These are phyloP conservation scores for Dendrolimus punctatus DNA, from an alignment of 1,140 invertebrate genomes.

Conservation along the genomic window DNA sequence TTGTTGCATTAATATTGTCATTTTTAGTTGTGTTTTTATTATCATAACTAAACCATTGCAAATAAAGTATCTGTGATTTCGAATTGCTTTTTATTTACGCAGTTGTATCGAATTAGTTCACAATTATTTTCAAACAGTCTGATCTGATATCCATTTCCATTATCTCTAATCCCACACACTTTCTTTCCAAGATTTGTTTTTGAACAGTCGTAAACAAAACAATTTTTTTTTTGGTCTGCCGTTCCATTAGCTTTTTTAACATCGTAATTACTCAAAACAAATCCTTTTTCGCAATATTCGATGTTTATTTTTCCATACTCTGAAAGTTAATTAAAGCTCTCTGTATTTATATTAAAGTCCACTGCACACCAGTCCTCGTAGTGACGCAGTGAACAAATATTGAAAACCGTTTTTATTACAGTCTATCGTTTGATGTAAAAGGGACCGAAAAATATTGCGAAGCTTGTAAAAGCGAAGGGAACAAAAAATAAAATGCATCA, in stretches of 20 bases:
- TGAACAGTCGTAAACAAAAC: conserved; percentile 6
- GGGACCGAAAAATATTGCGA: too few relatives aligned
- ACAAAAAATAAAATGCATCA: too few relatives aligned
- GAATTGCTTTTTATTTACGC: conserved; percentile 24
- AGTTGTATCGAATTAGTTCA: conserved; percentile 31
- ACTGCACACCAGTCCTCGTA: not conserved
- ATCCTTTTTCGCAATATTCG: conserved; percentile 32
- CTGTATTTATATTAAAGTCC: not conserved
- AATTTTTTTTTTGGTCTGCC: not conserved
- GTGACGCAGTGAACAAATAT: too few relatives aligned
- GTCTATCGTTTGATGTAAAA: too few relatives aligned
- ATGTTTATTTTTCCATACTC: conserved; percentile 44
- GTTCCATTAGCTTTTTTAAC: conserved; percentile 3
- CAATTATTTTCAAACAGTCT: conserved; percentile 39
- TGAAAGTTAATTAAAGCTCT: conserved; percentile 19
- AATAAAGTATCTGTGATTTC: conserved; percentile 31
- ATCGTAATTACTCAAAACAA: conserved; percentile 7
- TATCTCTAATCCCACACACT: conserved; percentile 36
- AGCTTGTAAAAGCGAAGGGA: too few relatives aligned
- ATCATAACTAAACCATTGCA: conserved; percentile 20
- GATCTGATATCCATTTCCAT: conserved; percentile 34
- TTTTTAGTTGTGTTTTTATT: not conserved
- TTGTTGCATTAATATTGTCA: not conserved
- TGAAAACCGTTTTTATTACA: too few relatives aligned
- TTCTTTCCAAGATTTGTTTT: conserved; percentile 1